Evolutionary conservation across 2,113 vertebrate genomes (phyloP), one percentile per base, ranked within the genome.

Genomic region (Macquaria ambigua): DNA sequence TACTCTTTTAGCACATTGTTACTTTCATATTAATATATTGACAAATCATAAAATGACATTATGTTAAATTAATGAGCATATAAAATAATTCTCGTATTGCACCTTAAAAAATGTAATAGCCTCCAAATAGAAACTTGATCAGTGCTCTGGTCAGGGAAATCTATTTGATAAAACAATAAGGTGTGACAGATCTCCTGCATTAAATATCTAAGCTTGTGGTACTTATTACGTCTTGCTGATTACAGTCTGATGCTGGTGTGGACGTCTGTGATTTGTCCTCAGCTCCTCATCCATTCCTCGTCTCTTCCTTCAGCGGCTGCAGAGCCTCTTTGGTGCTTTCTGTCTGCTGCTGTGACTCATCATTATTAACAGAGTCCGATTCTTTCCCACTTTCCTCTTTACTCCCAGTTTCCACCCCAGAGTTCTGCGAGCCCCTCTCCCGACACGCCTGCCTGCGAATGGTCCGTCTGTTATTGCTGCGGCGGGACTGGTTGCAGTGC

Each of bases 401-500:
- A 9, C 41, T 70, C n/a, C 9, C 56, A 21, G 28, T 43, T 23
- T 73, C 77, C 8, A 8, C n/a, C 5, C 86, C 81, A 2, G 62
- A 12, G 21, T 16, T 18, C 41, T 59, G 58, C 1, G 4, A 0
- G 2, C 0, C 11, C 41, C 9, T 76, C 0, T 85, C 84, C 4
- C 43, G 39, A 15, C 58, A 56, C 0, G 31, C 2, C 37, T 87
- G 89, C 74, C 93, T 93, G 46, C 92, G 93, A 28, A 93, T 90
- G 59, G 95, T 95, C 69, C 70, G 87, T 14, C 95, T 72, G 55
- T 89, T 83, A 5, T 61, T 59, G 90, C 73, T 80, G 70, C 87
- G 87, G 0, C 92, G 91, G 0, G 89, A 93, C 16, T 95, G 94
- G 88, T 94, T 85, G 90, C 94, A 94, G 81, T 97, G 94, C 74